Conservation (phyloP, 2,888 invertebrate genomes). For the Allacma fusca region DNA sequence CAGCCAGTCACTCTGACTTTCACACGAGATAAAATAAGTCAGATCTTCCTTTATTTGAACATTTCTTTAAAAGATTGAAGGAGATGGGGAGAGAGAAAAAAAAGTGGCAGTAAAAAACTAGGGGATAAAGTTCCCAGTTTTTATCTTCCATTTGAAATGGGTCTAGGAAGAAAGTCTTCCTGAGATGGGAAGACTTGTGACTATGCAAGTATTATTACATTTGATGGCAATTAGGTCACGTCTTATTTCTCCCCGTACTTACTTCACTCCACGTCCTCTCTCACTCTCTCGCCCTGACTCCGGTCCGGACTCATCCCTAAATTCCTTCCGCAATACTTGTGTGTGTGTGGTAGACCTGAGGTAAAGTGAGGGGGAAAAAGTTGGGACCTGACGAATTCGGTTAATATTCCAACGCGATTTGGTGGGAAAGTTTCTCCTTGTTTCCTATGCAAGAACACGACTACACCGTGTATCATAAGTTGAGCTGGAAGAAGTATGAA, state of each 20-base stretch:
- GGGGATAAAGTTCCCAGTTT: too few relatives aligned
- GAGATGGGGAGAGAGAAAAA: neutral
- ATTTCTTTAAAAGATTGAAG: neutral
- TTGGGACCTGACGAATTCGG: too few relatives aligned
- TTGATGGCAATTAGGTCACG: neutral
- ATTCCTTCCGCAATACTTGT: too few relatives aligned
- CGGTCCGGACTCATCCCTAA: neutral
- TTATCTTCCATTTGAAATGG: too few relatives aligned
- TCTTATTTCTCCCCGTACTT: neutral
- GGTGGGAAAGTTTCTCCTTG: neutral
- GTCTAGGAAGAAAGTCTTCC: too few relatives aligned
- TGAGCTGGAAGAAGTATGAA: neutral
- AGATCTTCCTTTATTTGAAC: too few relatives aligned
- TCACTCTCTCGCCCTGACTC: neutral
- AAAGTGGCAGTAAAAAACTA: neutral
- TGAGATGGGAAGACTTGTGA: too few relatives aligned
- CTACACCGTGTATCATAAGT: neutral
- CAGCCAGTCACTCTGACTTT: neutral
- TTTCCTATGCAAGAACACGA: conserved; percentile 12
- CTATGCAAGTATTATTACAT: neutral
- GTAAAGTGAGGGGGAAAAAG: too few relatives aligned
- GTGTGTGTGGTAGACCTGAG: too few relatives aligned
- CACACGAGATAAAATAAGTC: neutral
- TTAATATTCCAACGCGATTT: neutral
- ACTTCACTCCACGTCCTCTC: neutral